Conservation (phyloP, 2,888 invertebrate species). For the Archips crataeganus region DNA sequence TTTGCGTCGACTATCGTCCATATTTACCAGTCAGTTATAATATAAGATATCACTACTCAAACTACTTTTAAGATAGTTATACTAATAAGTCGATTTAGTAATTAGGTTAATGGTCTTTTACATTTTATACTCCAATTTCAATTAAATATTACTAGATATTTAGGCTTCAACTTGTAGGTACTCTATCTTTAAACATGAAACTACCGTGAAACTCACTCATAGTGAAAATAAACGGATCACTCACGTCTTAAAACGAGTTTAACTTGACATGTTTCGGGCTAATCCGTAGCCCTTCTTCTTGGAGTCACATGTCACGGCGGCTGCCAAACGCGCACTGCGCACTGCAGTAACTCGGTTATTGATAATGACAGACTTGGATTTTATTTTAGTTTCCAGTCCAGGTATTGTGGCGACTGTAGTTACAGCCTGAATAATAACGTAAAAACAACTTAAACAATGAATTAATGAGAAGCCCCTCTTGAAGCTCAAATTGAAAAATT, state of each 20-base stretch:
- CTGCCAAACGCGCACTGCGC: too few relatives aligned
- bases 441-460: neutral
- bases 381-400: conserved; percentile 18
- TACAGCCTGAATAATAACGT: neutral
- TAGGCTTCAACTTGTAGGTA: neutral
- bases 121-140: neutral
- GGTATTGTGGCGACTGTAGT: conserved; percentile 7
- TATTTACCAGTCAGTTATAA: neutral
- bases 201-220: too few relatives aligned
- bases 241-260: too few relatives aligned
- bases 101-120: neutral
- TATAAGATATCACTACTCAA: conserved; percentile 4
- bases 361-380: conserved; percentile 17
- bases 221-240: too few relatives aligned
- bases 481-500: conserved; percentile 12
- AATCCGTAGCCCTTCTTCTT: too few relatives aligned
- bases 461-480: conserved; percentile 10
- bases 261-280: too few relatives aligned
- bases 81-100: neutral
- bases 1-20: neutral
- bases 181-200: too few relatives aligned
- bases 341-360: neutral
- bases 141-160: neutral
- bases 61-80: neutral
- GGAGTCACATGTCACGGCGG: too few relatives aligned